Conservation (phyloP, 1,140 invertebrate genomes). For the Pantala flavescens region DNA sequence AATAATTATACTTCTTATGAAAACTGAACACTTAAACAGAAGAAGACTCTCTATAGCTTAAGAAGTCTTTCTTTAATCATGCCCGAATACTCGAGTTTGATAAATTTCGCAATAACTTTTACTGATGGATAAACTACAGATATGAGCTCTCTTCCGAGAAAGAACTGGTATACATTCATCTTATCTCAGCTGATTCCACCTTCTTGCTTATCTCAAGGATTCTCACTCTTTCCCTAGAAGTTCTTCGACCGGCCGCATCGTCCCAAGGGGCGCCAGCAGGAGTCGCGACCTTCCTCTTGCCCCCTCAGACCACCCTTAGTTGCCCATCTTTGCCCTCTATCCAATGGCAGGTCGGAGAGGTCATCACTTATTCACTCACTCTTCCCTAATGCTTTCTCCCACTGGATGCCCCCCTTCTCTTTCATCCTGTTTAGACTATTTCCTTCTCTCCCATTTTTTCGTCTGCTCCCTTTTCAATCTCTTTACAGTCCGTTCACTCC, state of each 20-base stretch:
- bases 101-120: too few relatives aligned
- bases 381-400: not conserved
- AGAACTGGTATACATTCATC: too few relatives aligned
- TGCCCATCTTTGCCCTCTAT: not conserved
- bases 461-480: not conserved
- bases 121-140: too few relatives aligned
- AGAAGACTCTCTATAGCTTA: too few relatives aligned
- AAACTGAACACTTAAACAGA: too few relatives aligned
- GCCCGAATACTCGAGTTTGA: too few relatives aligned
- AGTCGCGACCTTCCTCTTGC: not conserved
- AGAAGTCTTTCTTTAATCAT: too few relatives aligned
- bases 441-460: not conserved
- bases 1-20: too few relatives aligned
- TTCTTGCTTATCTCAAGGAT: too few relatives aligned
- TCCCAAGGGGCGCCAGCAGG: not conserved
- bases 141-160: too few relatives aligned
- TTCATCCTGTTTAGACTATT: not conserved
- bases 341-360: not conserved
- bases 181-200: too few relatives aligned
- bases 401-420: not conserved
- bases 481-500: not conserved
- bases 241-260: not conserved
- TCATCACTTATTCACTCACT: slow-evolving; percentile 9
- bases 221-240: not conserved
- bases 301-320: not conserved